Base-by-base conservation (phyloP, 1,140 invertebrate species). In the Radopholus similis region DNA sequence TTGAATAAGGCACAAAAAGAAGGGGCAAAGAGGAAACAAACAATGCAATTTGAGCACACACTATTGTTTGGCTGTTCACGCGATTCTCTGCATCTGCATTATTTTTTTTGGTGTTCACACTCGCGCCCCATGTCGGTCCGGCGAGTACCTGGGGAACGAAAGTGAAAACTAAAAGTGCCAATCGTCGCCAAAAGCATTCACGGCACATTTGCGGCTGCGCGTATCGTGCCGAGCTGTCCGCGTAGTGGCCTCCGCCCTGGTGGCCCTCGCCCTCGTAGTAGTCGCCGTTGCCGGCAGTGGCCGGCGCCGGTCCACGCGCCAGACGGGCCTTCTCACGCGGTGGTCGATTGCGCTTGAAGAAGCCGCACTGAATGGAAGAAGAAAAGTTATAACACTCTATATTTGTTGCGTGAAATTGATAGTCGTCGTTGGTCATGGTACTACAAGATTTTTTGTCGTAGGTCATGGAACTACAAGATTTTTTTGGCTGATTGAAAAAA, bases 311-410 rank as follows among this genome's bases (percentile, higher is more conserved):
- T 30, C 38, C 38, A 21, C 34, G 59, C 37, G 35, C 21, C 9
- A 66, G 60, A 8, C 64, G 37, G 34, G 74, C 74, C 47, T 78
- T 75, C 37, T 78, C 76, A 18, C 60, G 55, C n/a, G 47, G 65
- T 21, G 74, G 74, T 28, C 74, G 76, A 18, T 78, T 78, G n/a
- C 74, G 73, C 55, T 76, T 76, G 70, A 76, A 76, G 76, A 76
- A 76, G 32, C 74, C 74, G 34, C 75, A 78, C 74, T 76, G 32
- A 78, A 76, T 58, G 38, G 21, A n/a, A 55, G 28, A 35, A 30
- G 55, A 72, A 18, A 30, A 70, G 21, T n/a, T n/a, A n/a, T 56
- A 18, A 68, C n/a, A 21, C 23, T 55, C 55, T 66, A n/a, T 8
- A 3, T 18, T 47, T n/a, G 30, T 69, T 70, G 54, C 26, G 34